phyloP scores from a whole-genome alignment of 2,113 vertebrate species.

The Oryzias celebensis region DNA sequence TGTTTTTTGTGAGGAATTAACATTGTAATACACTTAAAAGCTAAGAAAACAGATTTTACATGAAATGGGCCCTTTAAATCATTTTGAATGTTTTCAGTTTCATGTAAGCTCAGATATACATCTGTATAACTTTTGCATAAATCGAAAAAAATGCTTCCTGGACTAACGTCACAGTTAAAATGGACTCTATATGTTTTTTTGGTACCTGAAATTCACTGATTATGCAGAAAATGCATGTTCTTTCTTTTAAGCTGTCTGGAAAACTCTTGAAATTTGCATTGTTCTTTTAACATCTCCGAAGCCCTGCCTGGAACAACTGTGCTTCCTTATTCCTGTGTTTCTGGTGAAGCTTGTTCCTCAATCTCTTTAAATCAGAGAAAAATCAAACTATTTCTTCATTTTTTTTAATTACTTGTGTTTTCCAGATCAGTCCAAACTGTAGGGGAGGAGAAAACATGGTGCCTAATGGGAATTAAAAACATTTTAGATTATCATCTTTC shows the following conservation, averaged over 20 bases:
- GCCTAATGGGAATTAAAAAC: conserved; percentile 25
- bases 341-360: conserved; percentile 8
- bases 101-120: conserved; percentile 10
- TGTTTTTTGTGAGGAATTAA: no score
- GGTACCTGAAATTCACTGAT: no score
- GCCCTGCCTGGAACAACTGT: not conserved
- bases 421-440: not conserved
- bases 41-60: no score
- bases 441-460: conserved; percentile 8
- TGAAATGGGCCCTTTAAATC: not conserved
- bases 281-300: conserved; percentile 3
- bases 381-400: no score
- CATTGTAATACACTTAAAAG: no score
- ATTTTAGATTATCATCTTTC: conserved; percentile 24
- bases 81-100: conserved; percentile 17
- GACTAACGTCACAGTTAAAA: conserved; percentile 20
- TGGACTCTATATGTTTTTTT: no score
- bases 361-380: no score
- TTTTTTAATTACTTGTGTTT: not conserved
- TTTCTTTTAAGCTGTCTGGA: conserved; percentile 12
- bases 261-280: conserved; percentile 10
- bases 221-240: conserved; percentile 19
- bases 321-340: not conserved
- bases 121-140: conserved; percentile 28
- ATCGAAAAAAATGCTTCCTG: conserved; percentile 16